Percentiles rank a stretch among this genome's conserved stretches.
Evolutionary conservation across 2,888 invertebrate genomes (phyloP).

Genomic region (Apomyelois bistriatella): DNA sequence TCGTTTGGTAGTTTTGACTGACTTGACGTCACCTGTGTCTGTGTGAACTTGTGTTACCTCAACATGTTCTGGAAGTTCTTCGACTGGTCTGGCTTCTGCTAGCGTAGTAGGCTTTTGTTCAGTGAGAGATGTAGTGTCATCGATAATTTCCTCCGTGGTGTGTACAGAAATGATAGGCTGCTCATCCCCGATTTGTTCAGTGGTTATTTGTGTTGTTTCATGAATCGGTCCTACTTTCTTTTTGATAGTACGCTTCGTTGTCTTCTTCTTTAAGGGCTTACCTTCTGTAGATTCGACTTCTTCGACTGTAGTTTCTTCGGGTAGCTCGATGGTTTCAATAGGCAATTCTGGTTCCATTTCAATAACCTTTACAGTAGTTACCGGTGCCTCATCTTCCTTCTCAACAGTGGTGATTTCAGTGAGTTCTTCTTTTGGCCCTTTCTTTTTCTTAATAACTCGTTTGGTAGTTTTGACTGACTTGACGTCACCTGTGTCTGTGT

Average conservation of each 20-base stretch:
- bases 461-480: constrained; percentile 38
- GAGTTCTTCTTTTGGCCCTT: constrained; percentile 27
- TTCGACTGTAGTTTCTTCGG: constrained; percentile 24
- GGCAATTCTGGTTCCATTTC: constrained; percentile 22
- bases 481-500: constrained; percentile 44
- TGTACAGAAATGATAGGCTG: neutral
- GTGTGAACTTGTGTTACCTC: neutral
- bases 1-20: constrained; percentile 20
- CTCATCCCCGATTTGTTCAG: constrained; percentile 26
- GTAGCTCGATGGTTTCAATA: constrained; percentile 29
- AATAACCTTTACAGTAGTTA: constrained; percentile 25
- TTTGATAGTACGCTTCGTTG: constrained; percentile 55
- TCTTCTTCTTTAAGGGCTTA: constrained; percentile 23
- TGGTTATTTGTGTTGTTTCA: constrained; percentile 44
- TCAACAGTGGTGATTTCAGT: constrained; percentile 31
- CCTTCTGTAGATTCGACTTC: constrained; percentile 24
- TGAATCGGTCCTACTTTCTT: constrained; percentile 39
- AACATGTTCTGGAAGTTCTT: constrained; percentile 15
- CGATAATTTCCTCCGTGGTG: constrained; percentile 1
- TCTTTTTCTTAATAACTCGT: constrained; percentile 35
- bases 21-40: constrained; percentile 18
- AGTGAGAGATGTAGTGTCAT: neutral
- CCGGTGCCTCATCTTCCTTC: constrained; percentile 32
- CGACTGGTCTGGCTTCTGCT: neutral
- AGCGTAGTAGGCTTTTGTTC: neutral